Evolutionary conservation across 1,140 invertebrate species (phyloP).

Genomic region (Lepidurus apus): DNA sequence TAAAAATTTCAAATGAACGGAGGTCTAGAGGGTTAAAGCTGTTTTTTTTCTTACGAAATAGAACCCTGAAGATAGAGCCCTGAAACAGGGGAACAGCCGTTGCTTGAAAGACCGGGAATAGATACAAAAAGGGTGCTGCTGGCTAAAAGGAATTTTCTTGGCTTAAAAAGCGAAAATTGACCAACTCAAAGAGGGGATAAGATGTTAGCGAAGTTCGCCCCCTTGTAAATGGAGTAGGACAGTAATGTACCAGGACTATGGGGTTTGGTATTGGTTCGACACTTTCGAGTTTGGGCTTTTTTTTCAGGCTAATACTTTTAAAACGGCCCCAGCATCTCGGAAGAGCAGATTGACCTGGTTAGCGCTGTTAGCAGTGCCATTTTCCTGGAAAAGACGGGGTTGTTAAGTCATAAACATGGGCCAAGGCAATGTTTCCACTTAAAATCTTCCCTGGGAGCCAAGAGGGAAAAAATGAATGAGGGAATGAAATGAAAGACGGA

Average conservation of each 20-base stretch:
- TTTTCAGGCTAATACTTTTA: not conserved
- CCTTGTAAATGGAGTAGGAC: not conserved
- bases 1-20: no score
- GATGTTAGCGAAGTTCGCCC: not conserved
- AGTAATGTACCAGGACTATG: not conserved
- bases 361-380: not conserved
- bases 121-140: not conserved
- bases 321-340: not conserved
- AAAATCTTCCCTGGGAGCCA: not conserved
- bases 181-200: not conserved
- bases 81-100: no score
- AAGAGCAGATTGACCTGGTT: not conserved
- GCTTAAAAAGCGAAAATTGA: conserved; percentile 13
- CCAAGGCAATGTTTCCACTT: not conserved
- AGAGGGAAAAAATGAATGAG: not conserved
- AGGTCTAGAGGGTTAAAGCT: no score
- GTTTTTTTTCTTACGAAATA: no score
- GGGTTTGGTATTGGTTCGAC: not conserved
- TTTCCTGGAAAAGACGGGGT: not conserved
- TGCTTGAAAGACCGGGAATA: no score
- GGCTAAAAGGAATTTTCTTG: not conserved
- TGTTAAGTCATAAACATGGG: conserved; percentile 10
- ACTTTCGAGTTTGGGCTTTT: not conserved
- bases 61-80: no score
- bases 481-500: not conserved